These are phyloP conservation scores for Catostomus latipinnis DNA, from an alignment of 2,797 vertebrate genomes.

Conservation along the genomic window DNA sequence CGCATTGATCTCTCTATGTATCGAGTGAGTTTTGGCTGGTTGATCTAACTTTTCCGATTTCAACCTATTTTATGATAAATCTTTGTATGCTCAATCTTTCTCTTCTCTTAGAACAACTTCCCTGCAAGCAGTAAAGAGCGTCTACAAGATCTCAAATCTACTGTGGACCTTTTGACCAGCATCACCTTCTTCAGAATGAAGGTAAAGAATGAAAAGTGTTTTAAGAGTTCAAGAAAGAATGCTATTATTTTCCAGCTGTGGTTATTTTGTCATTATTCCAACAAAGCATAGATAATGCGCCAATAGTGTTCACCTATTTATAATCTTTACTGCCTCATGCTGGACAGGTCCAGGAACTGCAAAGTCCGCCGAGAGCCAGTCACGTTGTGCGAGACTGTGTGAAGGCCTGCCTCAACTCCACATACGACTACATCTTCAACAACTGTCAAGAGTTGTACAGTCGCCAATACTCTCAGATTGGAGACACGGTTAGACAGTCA, in stretches of 20 bases:
- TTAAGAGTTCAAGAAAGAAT: too few species aligned
- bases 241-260: too few species aligned
- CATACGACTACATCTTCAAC: slow-evolving; percentile 98
- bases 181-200: slow-evolving; percentile 99
- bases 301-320: background rate
- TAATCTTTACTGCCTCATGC: slow-evolving; percentile 31
- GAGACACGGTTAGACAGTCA: slow-evolving; percentile 81
- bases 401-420: slow-evolving; percentile 97
- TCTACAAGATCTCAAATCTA: slow-evolving; percentile 96
- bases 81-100: background rate
- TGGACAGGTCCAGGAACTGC: slow-evolving; percentile 93
- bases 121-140: slow-evolving; percentile 94
- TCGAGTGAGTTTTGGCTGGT: slow-evolving; percentile 75
- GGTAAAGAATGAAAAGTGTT: slow-evolving; percentile 71
- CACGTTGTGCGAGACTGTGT: slow-evolving; percentile 98
- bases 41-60: background rate
- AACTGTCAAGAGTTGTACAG: slow-evolving; percentile 97
- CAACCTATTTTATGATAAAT: background rate
- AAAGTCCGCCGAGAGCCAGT: slow-evolving; percentile 97
- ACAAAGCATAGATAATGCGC: too few species aligned
- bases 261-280: too few species aligned
- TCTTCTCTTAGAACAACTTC: slow-evolving; percentile 89
- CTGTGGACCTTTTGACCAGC: slow-evolving; percentile 97
- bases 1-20: slow-evolving; percentile 98
- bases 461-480: slow-evolving; percentile 86